Base-by-base conservation (phyloP, 2,888 invertebrate species). In the Argyra leucocephala region DNA sequence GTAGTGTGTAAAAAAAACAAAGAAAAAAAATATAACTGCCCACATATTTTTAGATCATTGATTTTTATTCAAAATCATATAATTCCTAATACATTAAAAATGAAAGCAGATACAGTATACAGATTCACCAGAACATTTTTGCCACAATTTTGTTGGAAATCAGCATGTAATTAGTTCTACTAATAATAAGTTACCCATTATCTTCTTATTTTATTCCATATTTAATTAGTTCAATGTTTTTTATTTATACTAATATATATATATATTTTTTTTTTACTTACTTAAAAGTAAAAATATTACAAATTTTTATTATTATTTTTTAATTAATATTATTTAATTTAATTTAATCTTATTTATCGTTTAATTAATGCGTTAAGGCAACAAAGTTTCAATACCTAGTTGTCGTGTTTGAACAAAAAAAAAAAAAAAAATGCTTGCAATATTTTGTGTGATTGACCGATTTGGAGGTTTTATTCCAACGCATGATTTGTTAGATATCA, bases 361-460 rank as follows among this genome's bases (percentile, higher is more conserved):
- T 48, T 48, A 48, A 48, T 48, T 48, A 48, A 48, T 48, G 48
- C 48, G 48, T 48, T 15, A 31, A 31, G 15, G 5, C 48, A 48
- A 48, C 48, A 48, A 48, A 15, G n/a, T 18, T n/a, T n/a, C 48
- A 48, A 48, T 48, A n/a, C n/a, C n/a, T n/a, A n/a, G n/a, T n/a
- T 18, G 48, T 48, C n/a, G n/a, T n/a, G n/a, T n/a, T 31, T 31
- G 31, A 31, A 31, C 12, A 9, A 12, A 48, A 48, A 48, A 48
- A 31, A 31, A 31, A 31, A 31, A 31, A 31, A n/a, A n/a, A n/a
- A n/a, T n/a, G n/a, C 5, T 48, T 48, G 48, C 48, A 48, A 48
- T 48, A 48, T 48, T 48, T 18, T 48, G n/a, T 59, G 59, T 59
- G 23, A 59, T 59, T 59, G 59, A 59, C 59, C 59, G 59, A 23